Conservation (phyloP, 2,113 vertebrate genomes). For the Tichodroma muraria region DNA sequence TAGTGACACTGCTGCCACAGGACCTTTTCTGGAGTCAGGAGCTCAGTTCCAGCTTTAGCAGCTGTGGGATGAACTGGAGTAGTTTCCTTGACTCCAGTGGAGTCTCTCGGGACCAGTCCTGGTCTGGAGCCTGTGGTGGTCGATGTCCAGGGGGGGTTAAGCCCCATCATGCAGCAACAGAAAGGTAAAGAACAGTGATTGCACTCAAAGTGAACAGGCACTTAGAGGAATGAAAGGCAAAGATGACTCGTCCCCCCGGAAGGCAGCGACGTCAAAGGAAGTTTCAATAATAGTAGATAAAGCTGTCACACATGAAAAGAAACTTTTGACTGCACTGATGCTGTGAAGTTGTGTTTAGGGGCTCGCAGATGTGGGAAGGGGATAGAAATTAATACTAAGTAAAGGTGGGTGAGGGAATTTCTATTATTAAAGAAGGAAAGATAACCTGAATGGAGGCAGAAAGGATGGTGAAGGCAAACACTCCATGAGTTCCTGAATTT, state of each 20-base stretch:
- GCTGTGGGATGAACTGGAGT: neutral
- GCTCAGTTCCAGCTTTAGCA: neutral
- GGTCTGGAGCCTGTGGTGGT: neutral
- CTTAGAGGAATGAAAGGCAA: neutral
- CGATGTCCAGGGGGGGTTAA: neutral
- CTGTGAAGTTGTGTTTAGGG: conserved; percentile 6
- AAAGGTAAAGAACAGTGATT: neutral
- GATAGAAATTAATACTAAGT: neutral
- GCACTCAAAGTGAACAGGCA: neutral
- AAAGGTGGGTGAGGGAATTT: neutral
- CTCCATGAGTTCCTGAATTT: neutral
- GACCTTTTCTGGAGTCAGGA: neutral
- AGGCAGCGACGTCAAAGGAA: neutral
- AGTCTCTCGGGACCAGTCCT: accelerated
- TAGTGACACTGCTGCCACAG: neutral
- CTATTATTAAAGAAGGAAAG: neutral
- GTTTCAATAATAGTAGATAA: neutral
- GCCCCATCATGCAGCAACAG: neutral
- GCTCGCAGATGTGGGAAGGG: neutral
- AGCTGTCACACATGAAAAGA: neutral
- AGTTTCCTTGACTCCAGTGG: neutral
- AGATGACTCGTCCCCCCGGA: neutral
- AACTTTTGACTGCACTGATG: neutral
- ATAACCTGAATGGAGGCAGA: neutral
- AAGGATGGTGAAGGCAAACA: neutral